These are phyloP conservation scores for Sinhomidia bicolor DNA, from an alignment of 2,888 invertebrate species.

Conservation along the genomic window DNA sequence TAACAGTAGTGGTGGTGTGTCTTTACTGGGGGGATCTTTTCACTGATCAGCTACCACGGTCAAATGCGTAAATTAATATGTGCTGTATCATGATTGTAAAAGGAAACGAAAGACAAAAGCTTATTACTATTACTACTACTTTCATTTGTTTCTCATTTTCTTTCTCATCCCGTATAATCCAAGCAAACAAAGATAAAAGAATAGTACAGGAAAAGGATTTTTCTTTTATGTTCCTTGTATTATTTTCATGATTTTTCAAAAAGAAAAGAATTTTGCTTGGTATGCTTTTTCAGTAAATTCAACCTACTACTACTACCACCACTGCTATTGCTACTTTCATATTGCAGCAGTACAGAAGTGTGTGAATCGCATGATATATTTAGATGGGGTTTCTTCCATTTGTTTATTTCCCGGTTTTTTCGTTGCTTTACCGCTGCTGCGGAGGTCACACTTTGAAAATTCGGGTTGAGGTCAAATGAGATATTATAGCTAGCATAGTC, in stretches of 20 bases:
- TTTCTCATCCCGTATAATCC: neutral
- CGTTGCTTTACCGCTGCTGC: neutral
- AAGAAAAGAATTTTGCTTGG: no score
- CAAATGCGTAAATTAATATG: neutral
- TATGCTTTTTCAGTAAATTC: neutral
- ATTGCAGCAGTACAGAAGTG: no score
- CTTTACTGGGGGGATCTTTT: neutral
- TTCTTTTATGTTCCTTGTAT: neutral
- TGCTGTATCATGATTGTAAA: neutral
- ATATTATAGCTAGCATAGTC: conserved; percentile 14
- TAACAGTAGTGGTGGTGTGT: no score
- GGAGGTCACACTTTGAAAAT: conserved; percentile 55
- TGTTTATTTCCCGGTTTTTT: conserved; percentile 1
- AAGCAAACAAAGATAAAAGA: neutral
- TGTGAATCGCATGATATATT: neutral
- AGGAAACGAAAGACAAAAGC: neutral
- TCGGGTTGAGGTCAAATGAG: conserved; percentile 63
- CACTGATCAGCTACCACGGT: neutral
- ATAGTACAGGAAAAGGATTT: neutral
- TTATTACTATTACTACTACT: neutral
- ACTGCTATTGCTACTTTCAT: no score
- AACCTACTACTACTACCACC: neutral
- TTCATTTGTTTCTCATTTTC: neutral
- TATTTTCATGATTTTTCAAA: neutral
- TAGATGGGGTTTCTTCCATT: neutral